phyloP scores from a whole-genome alignment of 2,797 vertebrate genomes.

The Halcyon smyrnensis region DNA sequence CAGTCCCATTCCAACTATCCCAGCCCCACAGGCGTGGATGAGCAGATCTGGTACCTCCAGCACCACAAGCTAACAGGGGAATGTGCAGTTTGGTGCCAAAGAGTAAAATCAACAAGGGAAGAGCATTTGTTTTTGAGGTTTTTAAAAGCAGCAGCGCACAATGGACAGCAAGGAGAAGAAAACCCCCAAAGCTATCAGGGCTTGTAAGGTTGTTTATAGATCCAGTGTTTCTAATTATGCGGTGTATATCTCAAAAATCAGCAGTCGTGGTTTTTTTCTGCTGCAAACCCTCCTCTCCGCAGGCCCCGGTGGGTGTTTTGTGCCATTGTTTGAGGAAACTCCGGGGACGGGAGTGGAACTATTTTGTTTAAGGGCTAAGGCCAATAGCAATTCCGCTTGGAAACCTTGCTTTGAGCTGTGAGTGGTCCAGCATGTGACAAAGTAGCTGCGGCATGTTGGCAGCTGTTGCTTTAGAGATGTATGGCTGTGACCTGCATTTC shows the following conservation, averaged over 20 bases:
- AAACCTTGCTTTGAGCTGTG: conserved; percentile 1
- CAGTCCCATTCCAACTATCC: not conserved
- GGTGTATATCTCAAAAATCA: conserved; percentile 31
- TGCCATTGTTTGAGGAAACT: conserved; percentile 48
- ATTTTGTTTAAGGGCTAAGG: not conserved
- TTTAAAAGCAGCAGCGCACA: not conserved
- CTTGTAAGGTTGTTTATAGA: conserved; percentile 28
- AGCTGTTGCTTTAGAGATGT: conserved; percentile 14
- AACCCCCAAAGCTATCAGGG: not conserved
- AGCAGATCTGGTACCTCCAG: not conserved
- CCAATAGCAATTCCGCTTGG: not conserved
- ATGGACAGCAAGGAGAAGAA: not conserved
- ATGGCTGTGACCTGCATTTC: not conserved
- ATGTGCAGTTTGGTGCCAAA: not conserved
- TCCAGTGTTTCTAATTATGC: not conserved
- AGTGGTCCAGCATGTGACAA: not conserved
- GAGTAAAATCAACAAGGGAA: not conserved
- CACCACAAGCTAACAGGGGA: not conserved
- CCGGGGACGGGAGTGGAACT: not conserved
- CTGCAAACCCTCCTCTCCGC: not conserved
- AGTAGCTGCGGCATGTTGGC: not conserved
- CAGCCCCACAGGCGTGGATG: not conserved
- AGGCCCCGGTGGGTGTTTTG: not conserved
- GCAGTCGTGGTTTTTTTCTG: not conserved
- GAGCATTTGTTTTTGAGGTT: not conserved